Conservation (phyloP, 2,888 invertebrate species). For the Tachina grossa region DNA sequence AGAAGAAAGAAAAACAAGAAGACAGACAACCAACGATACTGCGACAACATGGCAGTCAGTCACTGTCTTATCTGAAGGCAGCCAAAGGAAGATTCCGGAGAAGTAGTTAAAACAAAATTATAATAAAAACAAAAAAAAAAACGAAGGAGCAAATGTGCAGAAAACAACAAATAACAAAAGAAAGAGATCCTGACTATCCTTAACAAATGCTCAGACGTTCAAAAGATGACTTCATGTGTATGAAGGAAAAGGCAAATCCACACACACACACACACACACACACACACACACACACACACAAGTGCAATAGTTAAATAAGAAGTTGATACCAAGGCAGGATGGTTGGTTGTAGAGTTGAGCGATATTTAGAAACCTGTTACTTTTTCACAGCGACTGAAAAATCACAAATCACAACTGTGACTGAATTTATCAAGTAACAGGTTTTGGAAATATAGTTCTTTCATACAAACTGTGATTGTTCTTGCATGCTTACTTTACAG, state of each 20-base stretch:
- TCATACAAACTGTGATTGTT: no score
- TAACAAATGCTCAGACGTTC: conserved; percentile 40
- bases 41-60: conserved; percentile 55
- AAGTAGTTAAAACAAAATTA: background rate
- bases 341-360: no score
- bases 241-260: conserved; percentile 30
- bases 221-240: conserved; percentile 62
- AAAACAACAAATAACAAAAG: conserved; percentile 30
- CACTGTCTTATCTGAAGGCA: conserved; percentile 50
- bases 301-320: background rate
- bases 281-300: background rate
- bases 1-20: background rate
- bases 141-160: conserved; percentile 39
- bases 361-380: no score
- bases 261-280: conserved; percentile 4
- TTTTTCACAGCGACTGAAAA: no score
- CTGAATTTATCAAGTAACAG: no score
- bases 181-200: conserved; percentile 44
- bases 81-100: conserved; percentile 9
- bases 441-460: no score
- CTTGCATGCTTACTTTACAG: no score
- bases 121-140: background rate
- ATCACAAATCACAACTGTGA: no score
- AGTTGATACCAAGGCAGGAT: conserved; percentile 38
- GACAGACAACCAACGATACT: conserved; percentile 26